These are phyloP conservation scores for Sebastolobus alascanus DNA, from an alignment of 2,797 vertebrate genomes.

Conservation along the genomic window DNA sequence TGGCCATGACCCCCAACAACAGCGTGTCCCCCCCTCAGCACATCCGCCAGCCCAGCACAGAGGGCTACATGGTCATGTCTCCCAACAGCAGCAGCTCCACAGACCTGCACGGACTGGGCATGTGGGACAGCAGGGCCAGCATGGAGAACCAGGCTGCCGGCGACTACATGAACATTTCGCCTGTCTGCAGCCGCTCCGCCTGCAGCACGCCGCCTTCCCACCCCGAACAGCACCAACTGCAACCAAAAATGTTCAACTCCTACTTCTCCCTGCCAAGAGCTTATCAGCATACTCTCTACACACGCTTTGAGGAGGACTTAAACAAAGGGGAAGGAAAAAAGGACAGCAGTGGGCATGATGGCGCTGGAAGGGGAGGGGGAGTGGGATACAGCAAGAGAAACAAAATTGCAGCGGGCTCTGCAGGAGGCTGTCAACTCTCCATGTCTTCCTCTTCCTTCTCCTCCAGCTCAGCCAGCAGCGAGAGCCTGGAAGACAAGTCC, in stretches of 20 bases:
- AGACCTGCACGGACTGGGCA: conserved; percentile 78
- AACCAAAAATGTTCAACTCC: conserved; percentile 86
- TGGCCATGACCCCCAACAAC: conserved; percentile 87
- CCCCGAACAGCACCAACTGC: conserved; percentile 81
- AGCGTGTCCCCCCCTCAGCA: conserved; percentile 87
- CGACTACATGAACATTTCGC: conserved; percentile 91
- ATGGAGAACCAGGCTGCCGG: conserved; percentile 80
- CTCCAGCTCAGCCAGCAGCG: conserved; percentile 89
- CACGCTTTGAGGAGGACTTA: conserved; percentile 85
- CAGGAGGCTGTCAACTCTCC: conserved; percentile 84
- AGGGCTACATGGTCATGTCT: conserved; percentile 90
- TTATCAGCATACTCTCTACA: conserved; percentile 85
- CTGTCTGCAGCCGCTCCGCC: conserved; percentile 85
- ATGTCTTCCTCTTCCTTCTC: conserved; percentile 88
- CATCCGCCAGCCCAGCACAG: conserved; percentile 76
- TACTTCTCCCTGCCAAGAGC: conserved; percentile 87
- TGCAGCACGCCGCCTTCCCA: conserved; percentile 85
- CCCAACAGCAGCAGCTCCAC: conserved; percentile 86
- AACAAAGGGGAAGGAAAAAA: conserved; percentile 80
- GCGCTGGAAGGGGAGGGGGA: conserved; percentile 66
- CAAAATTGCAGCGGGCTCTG: conserved; percentile 76
- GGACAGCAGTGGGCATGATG: conserved; percentile 63
- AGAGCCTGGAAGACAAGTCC: conserved; percentile 89
- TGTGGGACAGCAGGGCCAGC: conserved; percentile 82
- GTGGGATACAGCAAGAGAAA: conserved; percentile 80